Evolutionary conservation across 2,888 invertebrate genomes (phyloP), one percentile per base, ranked within the genome.

Genomic region (Exephanes ischioxanthus): DNA sequence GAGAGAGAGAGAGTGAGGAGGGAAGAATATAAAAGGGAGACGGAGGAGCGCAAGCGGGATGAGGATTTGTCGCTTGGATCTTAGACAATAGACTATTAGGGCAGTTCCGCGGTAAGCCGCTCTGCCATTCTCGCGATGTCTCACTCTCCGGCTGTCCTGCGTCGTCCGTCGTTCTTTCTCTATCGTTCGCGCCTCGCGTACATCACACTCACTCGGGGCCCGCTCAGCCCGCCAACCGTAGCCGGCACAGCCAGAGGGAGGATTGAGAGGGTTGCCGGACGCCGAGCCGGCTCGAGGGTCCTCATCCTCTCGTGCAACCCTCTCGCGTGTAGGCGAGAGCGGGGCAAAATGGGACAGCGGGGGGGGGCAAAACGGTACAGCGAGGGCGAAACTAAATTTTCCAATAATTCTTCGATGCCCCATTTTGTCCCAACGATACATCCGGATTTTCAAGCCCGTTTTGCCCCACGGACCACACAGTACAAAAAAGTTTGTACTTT

Each of bases 61-160:
- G 89, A 89, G 87, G 89, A 88, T 89, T 89, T 89, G 89, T 89
- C 88, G 85, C 89, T 90, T 86, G 90, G 91, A 92, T 90, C 91
- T 92, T 91, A 92, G 92, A 93, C 93, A 93, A 93, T 93, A 89
- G 92, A 92, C 92, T 93, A 93, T 93, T 93, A 93, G 92, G 91
- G 91, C 90, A 90, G 92, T 93, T 91, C 88, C 84, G 89, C 73
- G 89, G 91, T 92, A 92, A 93, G 92, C 92, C 87, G 91, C 92
- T 91, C 90, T 88, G 87, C 85, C 82, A 63, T 26, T 71, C 82
- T 58, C 89, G 89, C 88, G 89, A 67, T 19, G 37, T 88, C 88
- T 86, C 87, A 77, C 81, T 77, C 83, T 45, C 53, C 72, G 41
- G 82, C 58, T 63, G 77, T 83, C 45, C 73, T 61, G 75, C 41